phyloP scores from a whole-genome alignment of 2,797 vertebrate species.

The Vireo griseus region DNA sequence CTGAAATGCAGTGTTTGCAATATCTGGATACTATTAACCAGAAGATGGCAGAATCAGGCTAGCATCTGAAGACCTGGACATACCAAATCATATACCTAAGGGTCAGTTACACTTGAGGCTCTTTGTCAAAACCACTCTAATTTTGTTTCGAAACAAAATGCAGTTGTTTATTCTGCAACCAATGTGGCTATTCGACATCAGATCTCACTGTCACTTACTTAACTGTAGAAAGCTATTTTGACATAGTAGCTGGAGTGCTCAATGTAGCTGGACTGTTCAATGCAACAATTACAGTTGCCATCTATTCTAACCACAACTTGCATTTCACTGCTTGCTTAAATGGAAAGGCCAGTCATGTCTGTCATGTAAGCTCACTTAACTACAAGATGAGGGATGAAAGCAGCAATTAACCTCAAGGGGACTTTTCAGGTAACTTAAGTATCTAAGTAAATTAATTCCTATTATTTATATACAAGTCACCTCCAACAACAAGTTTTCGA shows the following conservation, averaged over 20 bases:
- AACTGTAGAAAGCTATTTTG: neutral
- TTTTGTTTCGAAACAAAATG: neutral
- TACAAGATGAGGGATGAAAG: neutral
- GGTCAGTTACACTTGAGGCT: neutral
- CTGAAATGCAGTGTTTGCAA: neutral
- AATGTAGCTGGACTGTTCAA: neutral
- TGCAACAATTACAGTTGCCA: neutral
- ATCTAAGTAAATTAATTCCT: neutral
- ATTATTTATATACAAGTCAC: neutral
- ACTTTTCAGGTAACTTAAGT: neutral
- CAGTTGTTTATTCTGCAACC: neutral
- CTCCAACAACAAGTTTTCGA: neutral
- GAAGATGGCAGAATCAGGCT: neutral
- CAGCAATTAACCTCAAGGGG: neutral
- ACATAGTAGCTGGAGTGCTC: neutral
- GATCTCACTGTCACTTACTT: neutral
- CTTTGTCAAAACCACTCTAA: neutral
- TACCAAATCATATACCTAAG: neutral
- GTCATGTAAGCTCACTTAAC: neutral
- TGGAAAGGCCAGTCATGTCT: neutral
- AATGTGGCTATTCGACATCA: neutral
- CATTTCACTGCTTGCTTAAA: neutral
- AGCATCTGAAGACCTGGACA: neutral
- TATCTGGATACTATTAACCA: neutral
- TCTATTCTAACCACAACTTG: neutral